Base-by-base conservation (phyloP, 2,888 invertebrate species). In the Patella ulyssiponensis region DNA sequence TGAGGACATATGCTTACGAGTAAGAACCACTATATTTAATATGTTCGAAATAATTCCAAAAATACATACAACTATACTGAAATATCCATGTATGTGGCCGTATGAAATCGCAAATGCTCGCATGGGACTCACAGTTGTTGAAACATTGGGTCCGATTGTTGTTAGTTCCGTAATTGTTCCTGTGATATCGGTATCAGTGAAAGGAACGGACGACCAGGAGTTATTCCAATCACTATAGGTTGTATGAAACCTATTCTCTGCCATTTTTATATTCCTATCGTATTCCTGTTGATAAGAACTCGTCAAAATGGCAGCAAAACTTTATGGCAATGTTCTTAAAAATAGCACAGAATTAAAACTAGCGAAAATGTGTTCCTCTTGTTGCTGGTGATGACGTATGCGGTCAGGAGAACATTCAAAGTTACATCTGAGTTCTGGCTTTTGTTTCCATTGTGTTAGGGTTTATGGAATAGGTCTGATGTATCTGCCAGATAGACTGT, bases 1-100 rank as follows among this genome's bases (percentile, higher is more conserved):
- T 79, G 96, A 96, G 51, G 92, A 88, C 97, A 98, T 98, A 92
- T 97, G 97, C 51, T 95, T 94, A n/a, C 96, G 94, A 7, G 91
- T 91, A 12, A 97, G 96, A 77, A 98, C 93, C 14, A 98, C 97
- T 81, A 98, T 96, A 92, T 98, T 98, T 86, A 98, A 93, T 44
- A 96, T 94, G 92, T 98, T 98, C 77, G 97, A 96, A 70, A 97
- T 94, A 71, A 97, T 96, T 76, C 98, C 98, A 89, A 98, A 95
- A 76, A 96, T 93, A 92, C 98, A 98, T 82, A 98, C 96, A 73
- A 96, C 93, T 72, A 97, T 93, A 80, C 96, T 96, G 75, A 96
- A 94, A 92, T 96, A 96, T 64, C 97, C 97, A 90, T 98, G 98
- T 77, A 96, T 91, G 56, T 83, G 80, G 11, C 85, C 84, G 77